Evolutionary conservation across 2,797 vertebrate genomes (phyloP).

Genomic region (Notolabrus celidotus): DNA sequence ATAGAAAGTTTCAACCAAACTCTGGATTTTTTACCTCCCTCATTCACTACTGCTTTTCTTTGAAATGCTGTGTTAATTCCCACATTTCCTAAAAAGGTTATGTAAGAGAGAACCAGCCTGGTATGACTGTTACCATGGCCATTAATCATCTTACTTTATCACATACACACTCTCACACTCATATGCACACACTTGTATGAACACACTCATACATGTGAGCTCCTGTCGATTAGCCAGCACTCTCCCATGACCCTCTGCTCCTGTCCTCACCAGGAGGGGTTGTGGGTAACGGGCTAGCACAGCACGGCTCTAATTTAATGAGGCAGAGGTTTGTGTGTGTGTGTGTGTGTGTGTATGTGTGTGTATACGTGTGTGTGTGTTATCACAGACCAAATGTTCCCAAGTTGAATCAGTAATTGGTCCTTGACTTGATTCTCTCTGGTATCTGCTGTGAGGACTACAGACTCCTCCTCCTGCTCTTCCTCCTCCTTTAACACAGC

Average conservation of each 20-base stretch:
- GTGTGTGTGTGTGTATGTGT: slow-evolving; percentile 26
- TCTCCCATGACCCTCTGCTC: slow-evolving; percentile 79
- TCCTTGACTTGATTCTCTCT: slow-evolving; percentile 60
- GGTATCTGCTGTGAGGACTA: slow-evolving; percentile 30
- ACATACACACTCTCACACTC: slow-evolving; percentile 5
- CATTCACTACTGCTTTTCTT: background rate
- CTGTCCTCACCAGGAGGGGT: slow-evolving; percentile 69
- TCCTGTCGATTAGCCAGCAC: slow-evolving; percentile 68
- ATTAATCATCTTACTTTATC: slow-evolving; percentile 55
- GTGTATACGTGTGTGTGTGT: slow-evolving; percentile 17
- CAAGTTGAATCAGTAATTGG: slow-evolving; percentile 67
- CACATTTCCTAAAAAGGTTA: slow-evolving; percentile 42
- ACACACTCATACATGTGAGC: slow-evolving; percentile 7
- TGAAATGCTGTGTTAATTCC: slow-evolving; percentile 13
- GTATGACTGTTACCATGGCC: slow-evolving; percentile 50
- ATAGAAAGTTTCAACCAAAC: too few relatives aligned
- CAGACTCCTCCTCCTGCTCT: background rate
- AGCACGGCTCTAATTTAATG: slow-evolving; percentile 79
- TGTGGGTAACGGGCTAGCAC: slow-evolving; percentile 63
- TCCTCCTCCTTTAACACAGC: background rate
- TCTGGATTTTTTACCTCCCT: background rate
- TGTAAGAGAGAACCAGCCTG: slow-evolving; percentile 13
- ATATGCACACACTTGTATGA: slow-evolving; percentile 16
- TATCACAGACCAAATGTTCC: slow-evolving; percentile 57
- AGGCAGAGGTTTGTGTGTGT: slow-evolving; percentile 50